phyloP scores from a whole-genome alignment of 2,888 invertebrate genomes.

The Parasteatoda lunata region DNA sequence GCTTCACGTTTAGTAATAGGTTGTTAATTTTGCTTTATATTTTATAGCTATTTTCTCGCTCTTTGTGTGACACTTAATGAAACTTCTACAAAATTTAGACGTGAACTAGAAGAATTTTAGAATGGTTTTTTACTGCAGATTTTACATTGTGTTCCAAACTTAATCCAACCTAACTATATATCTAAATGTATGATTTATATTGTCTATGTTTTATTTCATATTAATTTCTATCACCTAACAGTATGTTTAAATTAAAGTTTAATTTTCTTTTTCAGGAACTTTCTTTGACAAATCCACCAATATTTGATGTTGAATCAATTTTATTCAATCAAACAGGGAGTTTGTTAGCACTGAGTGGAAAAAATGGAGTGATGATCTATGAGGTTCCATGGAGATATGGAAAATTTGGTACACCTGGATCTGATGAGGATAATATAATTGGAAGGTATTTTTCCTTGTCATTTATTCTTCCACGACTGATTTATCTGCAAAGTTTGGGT shows the following conservation, averaged over 20 bases:
- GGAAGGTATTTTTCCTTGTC: slow-evolving; percentile 77
- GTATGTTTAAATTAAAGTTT: neutral
- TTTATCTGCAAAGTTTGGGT: no score
- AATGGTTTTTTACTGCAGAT: no score
- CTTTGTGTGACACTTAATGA: no score
- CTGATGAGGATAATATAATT: slow-evolving; percentile 81
- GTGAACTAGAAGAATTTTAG: no score
- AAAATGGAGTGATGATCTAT: slow-evolving; percentile 81
- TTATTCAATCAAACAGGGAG: slow-evolving; percentile 81
- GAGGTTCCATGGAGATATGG: slow-evolving; percentile 85
- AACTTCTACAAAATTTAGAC: no score
- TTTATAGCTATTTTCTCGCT: no score
- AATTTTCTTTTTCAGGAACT: slow-evolving; percentile 79
- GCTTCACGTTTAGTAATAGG: no score
- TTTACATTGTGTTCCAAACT: no score
- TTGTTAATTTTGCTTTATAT: no score
- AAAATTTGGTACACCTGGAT: slow-evolving; percentile 80
- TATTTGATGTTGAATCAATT: slow-evolving; percentile 82
- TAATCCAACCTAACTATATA: no score
- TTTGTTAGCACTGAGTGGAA: slow-evolving; percentile 82
- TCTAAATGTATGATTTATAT: neutral
- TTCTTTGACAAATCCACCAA: slow-evolving; percentile 81
- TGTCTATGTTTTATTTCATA: neutral
- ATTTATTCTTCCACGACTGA: no score
- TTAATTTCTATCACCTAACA: neutral